These are phyloP conservation scores for Babylonia areolata DNA, from an alignment of 1,140 invertebrate genomes.

Conservation along the genomic window DNA sequence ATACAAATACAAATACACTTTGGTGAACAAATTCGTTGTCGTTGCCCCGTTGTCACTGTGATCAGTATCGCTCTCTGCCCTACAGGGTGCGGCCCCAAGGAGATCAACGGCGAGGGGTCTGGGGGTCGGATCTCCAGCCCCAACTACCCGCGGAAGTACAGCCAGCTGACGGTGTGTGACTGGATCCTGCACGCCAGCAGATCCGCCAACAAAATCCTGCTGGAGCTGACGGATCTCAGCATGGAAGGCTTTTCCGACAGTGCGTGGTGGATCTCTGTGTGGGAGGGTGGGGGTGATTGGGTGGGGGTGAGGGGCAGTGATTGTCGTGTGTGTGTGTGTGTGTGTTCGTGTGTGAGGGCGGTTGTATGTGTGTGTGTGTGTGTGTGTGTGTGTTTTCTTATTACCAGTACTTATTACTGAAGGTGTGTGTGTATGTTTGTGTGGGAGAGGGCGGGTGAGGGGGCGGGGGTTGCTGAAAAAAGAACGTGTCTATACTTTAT, in stretches of 20 bases:
- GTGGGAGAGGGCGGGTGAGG: no score
- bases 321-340: not conserved
- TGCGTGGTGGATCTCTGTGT: not conserved
- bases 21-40: no score
- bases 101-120: conserved; percentile 46
- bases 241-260: conserved; percentile 49
- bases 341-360: not conserved
- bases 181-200: conserved; percentile 70
- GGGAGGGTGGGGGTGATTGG: not conserved
- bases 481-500: no score
- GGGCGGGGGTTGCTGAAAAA: no score
- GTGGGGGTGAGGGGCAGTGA: not conserved
- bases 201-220: conserved; percentile 54
- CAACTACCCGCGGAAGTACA: conserved; percentile 74
- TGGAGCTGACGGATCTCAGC: conserved; percentile 52
- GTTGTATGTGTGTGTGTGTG: not conserved
- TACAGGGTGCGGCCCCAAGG: conserved; percentile 55
- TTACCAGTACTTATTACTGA: no score
- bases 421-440: not conserved
- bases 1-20: no score
- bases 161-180: conserved; percentile 73
- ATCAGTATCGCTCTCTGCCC: no score
- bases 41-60: no score
- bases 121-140: conserved; percentile 76
- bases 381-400: conserved; percentile 2